These are phyloP conservation scores for Leucophenga varia DNA, from an alignment of 1,140 invertebrate species.

Conservation along the genomic window DNA sequence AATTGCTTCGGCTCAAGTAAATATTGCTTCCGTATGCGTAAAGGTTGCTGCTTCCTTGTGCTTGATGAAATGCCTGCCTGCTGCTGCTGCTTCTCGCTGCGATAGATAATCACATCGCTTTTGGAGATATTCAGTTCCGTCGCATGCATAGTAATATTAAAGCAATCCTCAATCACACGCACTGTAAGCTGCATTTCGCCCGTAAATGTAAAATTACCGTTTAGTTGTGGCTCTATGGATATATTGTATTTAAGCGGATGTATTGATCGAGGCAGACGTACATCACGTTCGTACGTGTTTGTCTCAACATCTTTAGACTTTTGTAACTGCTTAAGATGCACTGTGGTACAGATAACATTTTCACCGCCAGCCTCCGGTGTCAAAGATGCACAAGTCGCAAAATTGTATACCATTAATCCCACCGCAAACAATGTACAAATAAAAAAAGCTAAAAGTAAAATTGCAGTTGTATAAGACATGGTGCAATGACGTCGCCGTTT, in stretches of 20 bases:
- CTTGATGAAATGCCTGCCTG: conserved; percentile 20
- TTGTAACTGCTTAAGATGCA: conserved; percentile 48
- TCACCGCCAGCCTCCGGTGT: conserved; percentile 35
- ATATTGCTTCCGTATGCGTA: conserved; percentile 62
- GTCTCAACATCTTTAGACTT: conserved; percentile 47
- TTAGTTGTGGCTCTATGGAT: conserved; percentile 70
- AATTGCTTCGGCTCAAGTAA: conserved; percentile 66
- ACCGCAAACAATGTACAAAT: conserved; percentile 57
- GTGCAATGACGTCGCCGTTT: conserved; percentile 22
- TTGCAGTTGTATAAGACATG: conserved; percentile 38
- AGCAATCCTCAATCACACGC: conserved; percentile 65
- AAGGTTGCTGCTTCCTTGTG: conserved; percentile 20
- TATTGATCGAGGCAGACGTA: conserved; percentile 68
- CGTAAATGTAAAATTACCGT: conserved; percentile 75
- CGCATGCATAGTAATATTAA: conserved; percentile 76
- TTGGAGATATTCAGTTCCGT: conserved; percentile 67
- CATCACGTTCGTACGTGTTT: conserved; percentile 58
- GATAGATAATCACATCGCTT: conserved; percentile 58
- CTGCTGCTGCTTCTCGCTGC: conserved; percentile 8
- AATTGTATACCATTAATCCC: conserved; percentile 69
- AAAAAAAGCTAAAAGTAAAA: conserved; percentile 40
- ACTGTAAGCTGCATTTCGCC: conserved; percentile 72
- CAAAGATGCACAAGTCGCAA: conserved; percentile 63
- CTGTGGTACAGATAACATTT: conserved; percentile 54
- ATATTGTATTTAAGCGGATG: conserved; percentile 70